A percentile compares a stretch with the other conserved stretches of the same genome.
phyloP scores from a whole-genome alignment of 2,797 vertebrate genomes.

The Poecilia wingei region DNA sequence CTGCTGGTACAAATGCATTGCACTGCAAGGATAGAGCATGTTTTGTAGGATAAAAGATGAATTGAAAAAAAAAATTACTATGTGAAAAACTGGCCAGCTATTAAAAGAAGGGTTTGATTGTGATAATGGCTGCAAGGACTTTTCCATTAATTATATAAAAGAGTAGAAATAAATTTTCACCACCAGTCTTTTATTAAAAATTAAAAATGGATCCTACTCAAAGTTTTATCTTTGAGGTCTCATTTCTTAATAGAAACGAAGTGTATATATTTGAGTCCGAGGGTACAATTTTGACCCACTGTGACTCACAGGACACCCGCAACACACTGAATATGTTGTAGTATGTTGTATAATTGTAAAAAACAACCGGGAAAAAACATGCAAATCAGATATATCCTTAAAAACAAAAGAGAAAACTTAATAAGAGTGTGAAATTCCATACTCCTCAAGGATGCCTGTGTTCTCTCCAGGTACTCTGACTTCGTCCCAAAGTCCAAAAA shows the following conservation, averaged over 20 bases:
- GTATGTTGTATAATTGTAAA: neutral
- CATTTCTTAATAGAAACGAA: no score
- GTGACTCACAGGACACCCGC: neutral
- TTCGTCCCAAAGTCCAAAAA: neutral
- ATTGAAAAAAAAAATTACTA: no score
- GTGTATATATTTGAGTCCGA: no score
- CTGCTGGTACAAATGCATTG: no score
- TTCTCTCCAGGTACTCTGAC: neutral
- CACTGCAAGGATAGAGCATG: no score
- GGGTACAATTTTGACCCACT: neutral
- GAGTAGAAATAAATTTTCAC: neutral
- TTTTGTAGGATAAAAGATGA: neutral
- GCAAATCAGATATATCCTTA: neutral
- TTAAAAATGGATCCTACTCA: neutral
- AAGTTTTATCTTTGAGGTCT: no score
- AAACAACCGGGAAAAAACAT: fast-evolving
- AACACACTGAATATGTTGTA: neutral
- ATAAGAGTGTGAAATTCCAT: neutral
- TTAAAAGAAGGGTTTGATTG: neutral
- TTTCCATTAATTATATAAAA: no score
- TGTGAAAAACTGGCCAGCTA: neutral
- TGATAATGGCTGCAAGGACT: neutral
- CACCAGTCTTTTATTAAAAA: neutral
- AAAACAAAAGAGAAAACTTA: neutral
- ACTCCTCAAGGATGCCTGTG: neutral